Percentiles rank a stretch among this genome's conserved stretches.
Conservation (phyloP, 2,888 invertebrate genomes). For the Hypercompe scribonia region DNA sequence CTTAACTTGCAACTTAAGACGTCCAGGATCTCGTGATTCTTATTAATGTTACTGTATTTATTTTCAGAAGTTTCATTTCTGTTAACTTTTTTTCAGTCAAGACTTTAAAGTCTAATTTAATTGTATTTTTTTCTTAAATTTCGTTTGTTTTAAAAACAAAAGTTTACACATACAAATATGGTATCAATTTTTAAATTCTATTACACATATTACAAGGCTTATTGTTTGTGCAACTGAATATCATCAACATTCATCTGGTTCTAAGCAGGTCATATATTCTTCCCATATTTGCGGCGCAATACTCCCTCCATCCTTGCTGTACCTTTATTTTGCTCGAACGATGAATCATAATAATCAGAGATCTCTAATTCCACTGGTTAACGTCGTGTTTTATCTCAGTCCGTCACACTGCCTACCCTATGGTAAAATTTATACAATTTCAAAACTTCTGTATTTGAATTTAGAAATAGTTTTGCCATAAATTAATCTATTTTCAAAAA, state of each 20-base stretch:
- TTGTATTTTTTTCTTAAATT: too few species aligned
- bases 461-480: background rate
- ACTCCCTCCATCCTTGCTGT: background rate
- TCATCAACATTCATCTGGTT: background rate
- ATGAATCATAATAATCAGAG: background rate
- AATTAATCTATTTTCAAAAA: background rate
- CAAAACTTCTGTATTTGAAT: background rate
- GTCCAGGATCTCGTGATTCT: slow-evolving; percentile 15
- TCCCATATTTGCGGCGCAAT: background rate
- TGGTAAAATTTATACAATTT: background rate
- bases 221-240: background rate
- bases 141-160: too few species aligned
- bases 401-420: background rate
- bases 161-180: too few species aligned
- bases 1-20: slow-evolving; percentile 33
- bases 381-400: background rate
- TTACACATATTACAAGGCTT: too few species aligned
- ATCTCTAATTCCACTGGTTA: background rate
- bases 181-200: too few species aligned
- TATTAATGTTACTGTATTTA: slow-evolving; percentile 9
- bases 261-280: background rate
- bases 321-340: background rate
- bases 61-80: background rate
- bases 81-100: background rate
- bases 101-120: background rate